Percentiles rank a stretch among this genome's conserved stretches.
Evolutionary conservation across 2,113 vertebrate genomes (phyloP).

Genomic region (Eurypyga helias): DNA sequence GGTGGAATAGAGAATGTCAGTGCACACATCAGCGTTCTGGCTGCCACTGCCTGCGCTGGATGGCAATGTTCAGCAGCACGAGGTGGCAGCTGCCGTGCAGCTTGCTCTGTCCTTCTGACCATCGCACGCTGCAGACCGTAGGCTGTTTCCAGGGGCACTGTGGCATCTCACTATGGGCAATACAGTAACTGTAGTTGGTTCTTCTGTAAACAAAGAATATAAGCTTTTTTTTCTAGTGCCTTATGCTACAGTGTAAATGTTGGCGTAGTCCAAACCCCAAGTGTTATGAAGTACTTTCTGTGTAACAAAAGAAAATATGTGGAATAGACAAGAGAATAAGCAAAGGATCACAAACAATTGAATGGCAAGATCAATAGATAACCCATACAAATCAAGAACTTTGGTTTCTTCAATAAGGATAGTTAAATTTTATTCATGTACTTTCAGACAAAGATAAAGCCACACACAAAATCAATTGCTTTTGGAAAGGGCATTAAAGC

Average conservation of each 20-base stretch:
- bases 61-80: not conserved
- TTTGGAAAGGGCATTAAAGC: not conserved
- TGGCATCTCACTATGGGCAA: not conserved
- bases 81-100: not conserved
- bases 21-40: not conserved
- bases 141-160: not conserved
- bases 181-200: not conserved
- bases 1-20: not conserved
- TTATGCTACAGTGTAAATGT: not conserved
- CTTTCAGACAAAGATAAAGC: not conserved
- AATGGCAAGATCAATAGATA: not conserved
- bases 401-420: not conserved
- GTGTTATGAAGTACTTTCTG: not conserved
- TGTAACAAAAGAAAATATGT: not conserved
- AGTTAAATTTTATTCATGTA: not conserved
- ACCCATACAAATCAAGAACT: not conserved
- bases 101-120: not conserved
- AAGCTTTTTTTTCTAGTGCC: not conserved
- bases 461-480: not conserved
- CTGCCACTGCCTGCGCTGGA: rapidly evolving
- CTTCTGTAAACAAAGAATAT: not conserved
- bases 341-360: not conserved
- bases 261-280: rapidly evolving
- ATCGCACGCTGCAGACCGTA: rapidly evolving
- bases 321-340: not conserved